Conservation (phyloP, 1,140 invertebrate species). For the Adoxophyes honmai region DNA sequence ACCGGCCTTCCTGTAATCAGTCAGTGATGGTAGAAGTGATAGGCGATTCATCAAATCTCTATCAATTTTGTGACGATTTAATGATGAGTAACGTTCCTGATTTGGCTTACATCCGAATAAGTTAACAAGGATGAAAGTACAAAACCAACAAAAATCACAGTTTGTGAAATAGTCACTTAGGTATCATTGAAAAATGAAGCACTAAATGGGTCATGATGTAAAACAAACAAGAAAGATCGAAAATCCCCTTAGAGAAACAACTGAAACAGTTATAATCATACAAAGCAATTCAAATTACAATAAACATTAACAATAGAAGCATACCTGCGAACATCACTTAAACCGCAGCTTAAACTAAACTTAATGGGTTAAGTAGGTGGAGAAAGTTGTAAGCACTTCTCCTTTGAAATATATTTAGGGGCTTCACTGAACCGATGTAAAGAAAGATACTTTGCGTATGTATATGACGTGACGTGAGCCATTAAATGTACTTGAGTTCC, state of each 20-base stretch:
- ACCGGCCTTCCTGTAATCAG: conserved; percentile 27
- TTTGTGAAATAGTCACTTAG: too few species aligned
- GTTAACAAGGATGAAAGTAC: too few species aligned
- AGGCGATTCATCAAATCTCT: conserved; percentile 17
- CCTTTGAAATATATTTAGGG: conserved; percentile 39
- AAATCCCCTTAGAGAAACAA: too few species aligned
- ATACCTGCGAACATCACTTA: conserved; percentile 21
- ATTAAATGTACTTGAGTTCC: conserved; percentile 1
- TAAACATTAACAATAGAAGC: conserved; percentile 10
- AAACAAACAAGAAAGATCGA: too few species aligned
- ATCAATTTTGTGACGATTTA: background rate
- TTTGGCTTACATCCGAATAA: too few species aligned
- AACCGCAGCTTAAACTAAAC: conserved; percentile 27
- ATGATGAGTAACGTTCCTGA: too few species aligned
- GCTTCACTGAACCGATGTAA: conserved; percentile 21
- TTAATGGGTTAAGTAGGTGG: conserved; percentile 36
- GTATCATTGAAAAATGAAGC: too few species aligned
- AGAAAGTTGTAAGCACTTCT: conserved; percentile 27
- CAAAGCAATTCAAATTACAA: conserved; percentile 6
- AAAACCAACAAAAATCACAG: too few species aligned
- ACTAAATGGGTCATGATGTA: too few species aligned
- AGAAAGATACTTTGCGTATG: conserved; percentile 1
- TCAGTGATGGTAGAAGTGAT: conserved; percentile 17
- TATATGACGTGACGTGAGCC: background rate
- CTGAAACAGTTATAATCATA: too few species aligned